Evolutionary conservation across 2,797 vertebrate species (phyloP).

Genomic region (Craterocephalus amniculus): DNA sequence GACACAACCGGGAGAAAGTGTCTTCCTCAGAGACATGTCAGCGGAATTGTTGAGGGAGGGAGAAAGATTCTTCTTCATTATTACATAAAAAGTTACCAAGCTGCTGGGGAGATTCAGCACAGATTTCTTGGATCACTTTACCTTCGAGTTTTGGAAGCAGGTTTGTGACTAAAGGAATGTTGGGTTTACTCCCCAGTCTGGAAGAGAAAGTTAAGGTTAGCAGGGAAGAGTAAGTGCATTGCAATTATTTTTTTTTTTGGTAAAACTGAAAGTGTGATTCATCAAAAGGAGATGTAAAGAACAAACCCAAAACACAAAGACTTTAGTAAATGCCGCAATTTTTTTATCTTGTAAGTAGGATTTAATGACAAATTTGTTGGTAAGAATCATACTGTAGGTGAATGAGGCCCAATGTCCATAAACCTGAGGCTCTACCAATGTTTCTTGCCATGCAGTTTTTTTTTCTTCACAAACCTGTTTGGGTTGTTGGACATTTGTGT

Average conservation of each 20-base stretch:
- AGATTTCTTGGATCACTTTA: slow-evolving; percentile 47
- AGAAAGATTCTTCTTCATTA: slow-evolving; percentile 38
- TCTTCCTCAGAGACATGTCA: slow-evolving; percentile 46
- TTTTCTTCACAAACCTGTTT: neutral
- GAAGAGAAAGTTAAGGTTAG: slow-evolving; percentile 18
- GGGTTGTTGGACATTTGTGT: too few species aligned
- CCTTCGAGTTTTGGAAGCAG: slow-evolving; percentile 42
- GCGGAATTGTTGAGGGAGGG: slow-evolving; percentile 42
- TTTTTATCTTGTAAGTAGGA: too few species aligned
- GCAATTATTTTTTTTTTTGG: neutral
- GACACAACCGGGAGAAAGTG: slow-evolving; percentile 27
- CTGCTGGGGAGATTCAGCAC: slow-evolving; percentile 43
- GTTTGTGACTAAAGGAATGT: slow-evolving; percentile 24
- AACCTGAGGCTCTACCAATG: neutral
- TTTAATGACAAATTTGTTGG: too few species aligned
- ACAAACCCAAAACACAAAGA: too few species aligned
- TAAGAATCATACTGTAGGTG: too few species aligned
- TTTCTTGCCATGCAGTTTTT: neutral
- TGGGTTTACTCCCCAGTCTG: neutral
- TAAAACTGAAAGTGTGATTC: neutral
- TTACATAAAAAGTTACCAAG: slow-evolving; percentile 38
- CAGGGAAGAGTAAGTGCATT: slow-evolving; percentile 11
- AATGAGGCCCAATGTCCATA: neutral
- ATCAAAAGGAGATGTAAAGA: too few species aligned
- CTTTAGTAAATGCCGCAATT: too few species aligned